phyloP scores from a whole-genome alignment of 2,113 vertebrate genomes.

The Sakesphorus luctuosus region DNA sequence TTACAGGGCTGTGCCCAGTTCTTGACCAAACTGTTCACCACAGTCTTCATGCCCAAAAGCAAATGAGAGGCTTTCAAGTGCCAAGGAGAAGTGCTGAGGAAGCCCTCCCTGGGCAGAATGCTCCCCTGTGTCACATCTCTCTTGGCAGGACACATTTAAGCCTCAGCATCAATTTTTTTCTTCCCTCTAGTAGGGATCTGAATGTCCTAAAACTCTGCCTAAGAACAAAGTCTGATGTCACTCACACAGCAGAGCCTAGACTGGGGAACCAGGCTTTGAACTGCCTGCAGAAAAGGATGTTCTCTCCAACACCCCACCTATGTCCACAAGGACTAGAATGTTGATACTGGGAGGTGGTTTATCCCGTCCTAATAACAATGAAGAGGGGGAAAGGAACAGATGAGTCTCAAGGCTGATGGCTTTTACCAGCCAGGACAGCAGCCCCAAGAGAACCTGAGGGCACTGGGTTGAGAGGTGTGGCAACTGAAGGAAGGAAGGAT shows the following conservation, averaged over 20 bases:
- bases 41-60: background rate
- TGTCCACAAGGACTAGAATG: background rate
- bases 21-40: background rate
- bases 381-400: background rate
- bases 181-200: background rate
- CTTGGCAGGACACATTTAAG: background rate
- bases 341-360: accelerated
- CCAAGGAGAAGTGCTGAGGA: background rate
- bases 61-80: background rate
- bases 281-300: accelerated
- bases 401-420: background rate
- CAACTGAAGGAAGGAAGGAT: background rate
- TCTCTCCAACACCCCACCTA: background rate
- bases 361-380: background rate
- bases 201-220: background rate
- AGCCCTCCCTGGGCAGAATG: background rate
- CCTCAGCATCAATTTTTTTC: background rate
- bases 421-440: background rate
- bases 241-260: background rate
- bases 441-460: background rate
- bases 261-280: background rate
- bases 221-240: background rate
- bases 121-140: background rate
- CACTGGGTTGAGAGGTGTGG: background rate
- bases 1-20: background rate